Conservation (phyloP, 2,797 vertebrate species). For the Peromyscus melanophrys region DNA sequence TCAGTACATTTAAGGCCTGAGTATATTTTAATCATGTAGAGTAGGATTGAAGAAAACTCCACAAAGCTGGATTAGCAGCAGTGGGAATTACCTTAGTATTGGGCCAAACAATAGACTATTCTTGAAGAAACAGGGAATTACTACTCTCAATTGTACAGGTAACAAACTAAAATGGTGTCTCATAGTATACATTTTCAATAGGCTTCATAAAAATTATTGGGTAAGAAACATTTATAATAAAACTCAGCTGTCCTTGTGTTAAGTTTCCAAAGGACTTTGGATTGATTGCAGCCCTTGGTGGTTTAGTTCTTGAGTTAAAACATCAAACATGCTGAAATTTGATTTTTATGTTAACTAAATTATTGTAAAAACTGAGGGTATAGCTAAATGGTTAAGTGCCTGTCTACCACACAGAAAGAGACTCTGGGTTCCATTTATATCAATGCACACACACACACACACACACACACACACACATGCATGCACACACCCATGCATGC, state of each 20-base stretch:
- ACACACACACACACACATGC: background rate
- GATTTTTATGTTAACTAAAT: background rate
- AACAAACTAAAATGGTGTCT: background rate
- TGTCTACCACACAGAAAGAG: background rate
- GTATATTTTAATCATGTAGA: background rate
- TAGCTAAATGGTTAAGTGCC: background rate
- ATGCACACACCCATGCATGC: background rate
- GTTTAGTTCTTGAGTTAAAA: background rate
- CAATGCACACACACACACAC: too few species aligned
- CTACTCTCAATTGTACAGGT: background rate
- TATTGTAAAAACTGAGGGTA: background rate
- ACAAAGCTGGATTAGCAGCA: background rate
- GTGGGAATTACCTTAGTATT: conserved; percentile 33
- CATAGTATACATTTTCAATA: background rate
- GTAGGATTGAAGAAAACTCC: background rate
- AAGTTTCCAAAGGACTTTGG: conserved; percentile 18
- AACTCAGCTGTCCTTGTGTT: conserved; percentile 23
- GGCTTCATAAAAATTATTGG: background rate
- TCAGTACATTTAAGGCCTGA: conserved; percentile 9
- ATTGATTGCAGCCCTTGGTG: conserved; percentile 1
- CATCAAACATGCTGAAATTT: conserved; percentile 22
- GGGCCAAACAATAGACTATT: background rate
- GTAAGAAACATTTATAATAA: conserved; percentile 46
- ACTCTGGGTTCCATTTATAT: background rate
- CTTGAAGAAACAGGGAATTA: background rate